These are phyloP conservation scores for Caenorhabditis wallacei DNA, from an alignment of 2,888 invertebrate species.

Conservation along the genomic window DNA sequence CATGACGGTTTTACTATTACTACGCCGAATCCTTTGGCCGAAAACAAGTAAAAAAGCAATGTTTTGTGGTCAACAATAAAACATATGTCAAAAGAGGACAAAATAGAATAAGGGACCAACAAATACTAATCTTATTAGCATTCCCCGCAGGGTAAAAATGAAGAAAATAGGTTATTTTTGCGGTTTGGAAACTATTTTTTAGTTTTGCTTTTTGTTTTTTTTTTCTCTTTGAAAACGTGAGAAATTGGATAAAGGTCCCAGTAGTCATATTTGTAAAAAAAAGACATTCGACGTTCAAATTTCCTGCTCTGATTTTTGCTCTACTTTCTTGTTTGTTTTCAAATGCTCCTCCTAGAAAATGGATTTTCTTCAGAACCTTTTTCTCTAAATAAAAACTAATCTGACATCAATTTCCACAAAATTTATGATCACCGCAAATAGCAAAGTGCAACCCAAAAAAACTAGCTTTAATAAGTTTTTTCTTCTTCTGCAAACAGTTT, in stretches of 20 bases:
- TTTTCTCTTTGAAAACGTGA: neutral
- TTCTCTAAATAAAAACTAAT: too few species aligned
- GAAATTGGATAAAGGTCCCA: neutral
- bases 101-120: conserved; percentile 5
- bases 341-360: neutral
- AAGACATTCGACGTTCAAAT: neutral
- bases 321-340: neutral
- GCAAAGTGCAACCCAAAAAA: conserved; percentile 23
- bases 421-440: neutral
- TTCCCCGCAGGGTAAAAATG: neutral
- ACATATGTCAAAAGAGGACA: neutral
- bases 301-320: neutral
- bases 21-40: conserved; percentile 1
- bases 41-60: conserved; percentile 14
- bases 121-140: conserved; percentile 12
- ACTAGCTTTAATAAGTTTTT: conserved; percentile 30
- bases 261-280: neutral
- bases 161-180: neutral
- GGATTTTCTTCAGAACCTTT: too few species aligned
- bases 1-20: conserved; percentile 16
- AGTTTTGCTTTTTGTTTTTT: conserved; percentile 6
- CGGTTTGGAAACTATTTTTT: neutral
- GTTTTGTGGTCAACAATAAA: neutral
- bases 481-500: conserved; percentile 25
- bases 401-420: too few species aligned